Conservation (phyloP, 2,797 vertebrate species). For the Halcyon chelicuti region DNA sequence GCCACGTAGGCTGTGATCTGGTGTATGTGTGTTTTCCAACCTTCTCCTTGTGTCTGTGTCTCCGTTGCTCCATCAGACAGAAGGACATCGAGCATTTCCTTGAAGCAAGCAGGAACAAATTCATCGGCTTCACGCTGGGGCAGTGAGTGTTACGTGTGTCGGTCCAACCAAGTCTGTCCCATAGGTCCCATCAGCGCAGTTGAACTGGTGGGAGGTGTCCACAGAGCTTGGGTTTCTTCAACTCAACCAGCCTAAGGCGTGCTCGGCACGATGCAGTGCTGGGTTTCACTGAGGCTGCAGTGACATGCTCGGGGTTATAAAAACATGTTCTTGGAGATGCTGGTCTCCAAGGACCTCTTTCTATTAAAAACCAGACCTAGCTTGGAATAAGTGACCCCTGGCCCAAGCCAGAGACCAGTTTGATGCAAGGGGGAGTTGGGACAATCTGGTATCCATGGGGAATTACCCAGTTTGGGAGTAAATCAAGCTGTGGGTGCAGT, state of each 20-base stretch:
- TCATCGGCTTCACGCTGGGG: constrained; percentile 96
- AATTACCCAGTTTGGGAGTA: background rate
- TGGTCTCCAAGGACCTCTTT: background rate
- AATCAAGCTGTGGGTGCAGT: background rate
- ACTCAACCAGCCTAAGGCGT: rapidly evolving
- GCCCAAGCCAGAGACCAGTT: background rate
- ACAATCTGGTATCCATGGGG: background rate
- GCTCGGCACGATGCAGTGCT: background rate
- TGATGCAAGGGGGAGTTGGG: background rate
- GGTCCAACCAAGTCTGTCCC: background rate
- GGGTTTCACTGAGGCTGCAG: background rate
- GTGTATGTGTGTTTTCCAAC: rapidly evolving
- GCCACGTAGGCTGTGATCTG: background rate
- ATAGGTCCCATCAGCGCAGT: rapidly evolving
- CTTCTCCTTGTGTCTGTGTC: background rate
- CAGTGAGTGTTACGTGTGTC: constrained; percentile 81
- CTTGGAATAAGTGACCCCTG: background rate
- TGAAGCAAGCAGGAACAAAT: constrained; percentile 95
- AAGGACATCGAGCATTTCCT: constrained; percentile 97
- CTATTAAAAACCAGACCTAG: background rate
- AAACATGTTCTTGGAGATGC: background rate
- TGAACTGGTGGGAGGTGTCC: background rate
- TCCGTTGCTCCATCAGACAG: constrained; percentile 82
- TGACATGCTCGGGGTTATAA: rapidly evolving
- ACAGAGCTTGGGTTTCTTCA: background rate